Conservation (phyloP, 1,140 invertebrate species). For the Zaprionus camerounensis region DNA sequence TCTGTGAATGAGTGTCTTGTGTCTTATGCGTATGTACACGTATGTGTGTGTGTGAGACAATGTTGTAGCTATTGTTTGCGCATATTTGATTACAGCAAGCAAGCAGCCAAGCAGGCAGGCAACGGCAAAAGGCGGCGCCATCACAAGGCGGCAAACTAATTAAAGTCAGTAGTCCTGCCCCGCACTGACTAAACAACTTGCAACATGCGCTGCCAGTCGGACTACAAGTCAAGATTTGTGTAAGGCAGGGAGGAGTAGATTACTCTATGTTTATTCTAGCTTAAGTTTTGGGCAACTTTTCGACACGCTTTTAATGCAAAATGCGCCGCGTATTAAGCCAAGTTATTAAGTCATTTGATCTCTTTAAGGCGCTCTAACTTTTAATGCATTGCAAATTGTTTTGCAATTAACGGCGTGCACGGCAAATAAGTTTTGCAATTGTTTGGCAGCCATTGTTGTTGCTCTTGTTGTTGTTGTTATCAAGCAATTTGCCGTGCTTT, state of each 20-base stretch:
- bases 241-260: no score
- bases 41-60: conserved; percentile 12
- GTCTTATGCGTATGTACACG: conserved; percentile 1
- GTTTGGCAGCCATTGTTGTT: conserved; percentile 17
- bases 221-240: not conserved
- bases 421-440: conserved; percentile 36
- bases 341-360: conserved; percentile 26
- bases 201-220: conserved; percentile 4
- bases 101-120: conserved; percentile 16
- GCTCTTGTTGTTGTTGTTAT: conserved; percentile 44
- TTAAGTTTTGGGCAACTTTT: conserved; percentile 2
- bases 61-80: conserved; percentile 64
- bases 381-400: conserved; percentile 73
- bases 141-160: conserved; percentile 53
- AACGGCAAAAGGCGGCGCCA: conserved; percentile 16
- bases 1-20: not conserved
- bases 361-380: conserved; percentile 53
- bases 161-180: conserved; percentile 60
- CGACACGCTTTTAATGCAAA: conserved; percentile 18
- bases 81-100: conserved; percentile 72
- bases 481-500: conserved; percentile 55
- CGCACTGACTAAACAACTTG: conserved; percentile 43
- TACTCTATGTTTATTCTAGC: not conserved
- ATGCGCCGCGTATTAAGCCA: conserved; percentile 8
- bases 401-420: conserved; percentile 65